Conservation (phyloP, 2,888 invertebrate genomes). For the Choristoneura rosaceana region DNA sequence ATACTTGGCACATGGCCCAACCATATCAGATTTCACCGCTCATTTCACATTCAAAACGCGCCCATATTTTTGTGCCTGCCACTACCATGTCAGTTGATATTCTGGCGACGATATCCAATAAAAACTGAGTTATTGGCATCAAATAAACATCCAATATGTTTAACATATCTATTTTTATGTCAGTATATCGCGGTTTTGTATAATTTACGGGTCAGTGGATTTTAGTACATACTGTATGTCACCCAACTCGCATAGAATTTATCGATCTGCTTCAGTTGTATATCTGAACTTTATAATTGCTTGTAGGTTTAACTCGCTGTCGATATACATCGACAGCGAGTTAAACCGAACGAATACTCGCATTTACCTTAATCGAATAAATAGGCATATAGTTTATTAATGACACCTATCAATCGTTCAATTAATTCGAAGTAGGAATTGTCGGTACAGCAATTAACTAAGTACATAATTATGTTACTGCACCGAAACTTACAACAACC, state of each 20-base stretch:
- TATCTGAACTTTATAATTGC: background rate
- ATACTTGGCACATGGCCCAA: background rate
- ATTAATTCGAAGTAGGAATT: no score
- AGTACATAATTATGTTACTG: no score
- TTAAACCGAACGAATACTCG: no score
- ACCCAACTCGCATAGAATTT: background rate
- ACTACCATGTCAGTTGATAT: slow-evolving; percentile 29
- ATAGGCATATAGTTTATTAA: no score
- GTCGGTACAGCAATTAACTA: no score
- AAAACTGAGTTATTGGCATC: slow-evolving; percentile 29
- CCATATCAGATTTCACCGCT: slow-evolving; percentile 6
- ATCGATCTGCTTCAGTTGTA: background rate
- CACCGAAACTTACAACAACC: no score
- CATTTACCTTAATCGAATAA: no score
- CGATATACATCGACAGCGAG: no score
- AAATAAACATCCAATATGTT: slow-evolving; percentile 25
- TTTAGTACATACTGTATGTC: background rate
- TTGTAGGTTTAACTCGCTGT: no score
- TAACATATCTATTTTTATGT: background rate
- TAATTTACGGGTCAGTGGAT: background rate
- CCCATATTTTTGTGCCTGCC: slow-evolving; percentile 20
- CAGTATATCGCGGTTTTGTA: background rate
- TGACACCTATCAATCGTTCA: no score
- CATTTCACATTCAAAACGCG: slow-evolving; percentile 14
- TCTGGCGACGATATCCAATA: slow-evolving; percentile 22